Evolutionary conservation across 1,140 invertebrate species (phyloP), one percentile per base, ranked within the genome.

Genomic region (Trichomalopsis sarcophagae): DNA sequence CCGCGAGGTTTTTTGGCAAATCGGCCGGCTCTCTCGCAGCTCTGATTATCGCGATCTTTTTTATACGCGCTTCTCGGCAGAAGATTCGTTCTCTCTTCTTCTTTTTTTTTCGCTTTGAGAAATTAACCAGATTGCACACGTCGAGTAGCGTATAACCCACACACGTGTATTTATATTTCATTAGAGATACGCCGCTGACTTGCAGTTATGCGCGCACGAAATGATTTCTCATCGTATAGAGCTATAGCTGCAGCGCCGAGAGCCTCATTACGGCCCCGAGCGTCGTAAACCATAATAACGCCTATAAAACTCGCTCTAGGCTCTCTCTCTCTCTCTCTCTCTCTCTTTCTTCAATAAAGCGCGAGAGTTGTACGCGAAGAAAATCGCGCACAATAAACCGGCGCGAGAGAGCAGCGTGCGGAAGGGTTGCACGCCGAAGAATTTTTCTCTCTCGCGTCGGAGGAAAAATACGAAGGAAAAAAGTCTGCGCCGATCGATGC

Each of bases 341-440:
- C 27, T 27, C 68, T 7, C 69, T 77, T 27, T 71, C 4, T n/a
- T 78, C 86, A 84, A 88, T 87, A 87, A 86, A 88, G 84, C 82
- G 6, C 21, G 50, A 14, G 14, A 50, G 50, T 55, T 55, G 17
- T 17, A 55, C 27, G 23, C 68, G 21, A n/a, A 69, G 27, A 27
- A 69, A 69, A 69, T 23, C n/a, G 66, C 7, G 66, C 23, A 69
- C 66, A 27, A 23, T 69, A n/a, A n/a, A 10, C 66, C 23, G 33
- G 33, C 33, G 27, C 30, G 7, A 9, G 27, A 7, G 68, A 27
- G 27, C 27, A 27, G 27, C 27, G 27, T 10, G 68, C 1, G 17
- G 17, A 62, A 62, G 1, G 14, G 21, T 62, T n/a, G 2, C n/a
- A 44, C 55, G 5, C 21, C 21, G 55, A 62, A 62, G 6, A 62